Percentiles rank a stretch among this genome's conserved stretches.
These are phyloP conservation scores for Hephaestus fuliginosus DNA, from an alignment of 2,797 vertebrate genomes.

Conservation along the genomic window DNA sequence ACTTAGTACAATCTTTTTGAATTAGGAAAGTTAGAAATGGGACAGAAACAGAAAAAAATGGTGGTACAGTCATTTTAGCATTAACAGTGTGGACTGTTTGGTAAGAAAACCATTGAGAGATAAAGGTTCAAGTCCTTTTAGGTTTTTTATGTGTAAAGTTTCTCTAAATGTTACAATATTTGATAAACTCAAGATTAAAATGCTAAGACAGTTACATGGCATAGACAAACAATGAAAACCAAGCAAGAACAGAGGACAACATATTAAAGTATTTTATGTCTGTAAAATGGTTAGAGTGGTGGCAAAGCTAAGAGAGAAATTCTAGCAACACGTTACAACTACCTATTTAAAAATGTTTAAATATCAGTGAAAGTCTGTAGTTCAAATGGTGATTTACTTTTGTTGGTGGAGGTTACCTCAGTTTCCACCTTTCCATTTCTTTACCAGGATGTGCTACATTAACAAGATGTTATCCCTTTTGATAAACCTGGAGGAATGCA, in stretches of 20 bases:
- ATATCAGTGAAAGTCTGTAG: neutral
- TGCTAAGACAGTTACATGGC: neutral
- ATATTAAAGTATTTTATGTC: neutral
- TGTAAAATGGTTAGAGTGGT: neutral
- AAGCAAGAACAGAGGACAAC: neutral
- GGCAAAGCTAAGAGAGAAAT: neutral
- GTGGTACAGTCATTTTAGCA: neutral
- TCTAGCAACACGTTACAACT: neutral
- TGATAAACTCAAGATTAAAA: neutral
- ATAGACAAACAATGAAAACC: neutral
- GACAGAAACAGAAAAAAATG: neutral
- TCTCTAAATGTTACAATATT: neutral
- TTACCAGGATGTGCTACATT: slow-evolving; percentile 21
- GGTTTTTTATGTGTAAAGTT: neutral
- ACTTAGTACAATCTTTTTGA: neutral
- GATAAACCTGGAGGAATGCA: slow-evolving; percentile 44
- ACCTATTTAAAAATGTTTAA: neutral
- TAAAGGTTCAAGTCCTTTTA: neutral
- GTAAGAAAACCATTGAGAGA: neutral
- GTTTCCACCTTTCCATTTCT: slow-evolving; percentile 16
- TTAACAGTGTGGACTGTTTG: neutral
- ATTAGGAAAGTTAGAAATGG: neutral
- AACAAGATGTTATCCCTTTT: slow-evolving; percentile 45
- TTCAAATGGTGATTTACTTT: neutral
- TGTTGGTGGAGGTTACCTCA: neutral